Evolutionary conservation across 2,797 vertebrate genomes (phyloP), one percentile per base, ranked within the genome.

Genomic region (Phalanger gymnotis): DNA sequence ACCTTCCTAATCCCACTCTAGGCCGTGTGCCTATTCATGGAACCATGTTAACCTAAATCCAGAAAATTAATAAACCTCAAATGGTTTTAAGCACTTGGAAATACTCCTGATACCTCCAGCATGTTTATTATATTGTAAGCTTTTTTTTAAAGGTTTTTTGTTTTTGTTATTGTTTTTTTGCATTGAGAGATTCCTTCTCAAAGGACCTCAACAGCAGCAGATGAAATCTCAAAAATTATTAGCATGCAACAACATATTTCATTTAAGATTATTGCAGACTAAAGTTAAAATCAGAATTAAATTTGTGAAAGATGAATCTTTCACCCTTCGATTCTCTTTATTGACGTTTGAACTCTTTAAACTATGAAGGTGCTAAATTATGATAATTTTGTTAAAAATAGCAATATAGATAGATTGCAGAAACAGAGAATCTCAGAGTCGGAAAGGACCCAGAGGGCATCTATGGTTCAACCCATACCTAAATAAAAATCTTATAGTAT

Each of bases 1-100:
- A 98, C 94, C 95, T 96, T 98, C 98, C 98, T 98, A 98, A 98
- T 98, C 98, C 98, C 92, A 93, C 96, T 98, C 95, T 96, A 98
- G 97, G 98, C 96, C 97, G 97, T 96, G 97, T 98, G 98, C 98
- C 98, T 98, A 97, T 98, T 98, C 98, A 97, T 40, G 96, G 98
- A 98, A 97, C 97, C 97, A 97, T 97, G 98, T 97, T 97, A 98
- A 98, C 96, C 93, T 87, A 94, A 90, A 98, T 97, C 97, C 92
- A 54, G 98, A 98, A 98, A 98, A 98, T 97, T 98, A 98, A 98
- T 98, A 98, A 98, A 97, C 96, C 96, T 98, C 98, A 96, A 97
- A 98, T 97, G 96, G 91, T 93, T 96, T 97, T 98, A 98, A 98
- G 96, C 92, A 96, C 96, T 97, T 96, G 92, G 95, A 97, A 98